These are phyloP conservation scores for Hylaea fasciaria DNA, from an alignment of 2,888 invertebrate genomes.

Conservation along the genomic window DNA sequence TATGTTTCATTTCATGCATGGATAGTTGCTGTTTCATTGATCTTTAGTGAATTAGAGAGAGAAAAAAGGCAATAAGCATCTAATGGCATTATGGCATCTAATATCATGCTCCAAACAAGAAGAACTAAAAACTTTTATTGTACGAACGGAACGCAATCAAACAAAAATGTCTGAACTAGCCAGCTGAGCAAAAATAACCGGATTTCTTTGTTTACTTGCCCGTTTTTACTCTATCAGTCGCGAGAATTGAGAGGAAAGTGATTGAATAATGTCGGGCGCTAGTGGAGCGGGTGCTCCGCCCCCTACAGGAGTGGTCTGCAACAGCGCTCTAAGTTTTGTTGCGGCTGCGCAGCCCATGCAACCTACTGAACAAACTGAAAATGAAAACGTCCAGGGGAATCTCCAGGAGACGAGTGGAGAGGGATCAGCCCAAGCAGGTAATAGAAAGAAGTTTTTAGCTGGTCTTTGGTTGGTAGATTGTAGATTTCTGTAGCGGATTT, in stretches of 20 bases:
- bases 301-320: conserved; percentile 64
- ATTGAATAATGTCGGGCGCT: conserved; percentile 53
- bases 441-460: not conserved
- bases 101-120: too few relatives aligned
- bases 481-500: too few relatives aligned
- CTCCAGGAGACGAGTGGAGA: conserved; percentile 35
- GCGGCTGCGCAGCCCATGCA: conserved; percentile 64
- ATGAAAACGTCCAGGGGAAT: conserved; percentile 34
- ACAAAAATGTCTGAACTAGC: conserved; percentile 11
- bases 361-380: conserved; percentile 36
- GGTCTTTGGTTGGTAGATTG: too few relatives aligned
- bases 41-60: too few relatives aligned
- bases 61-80: too few relatives aligned
- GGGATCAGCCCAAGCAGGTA: conserved; percentile 55
- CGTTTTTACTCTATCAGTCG: not conserved
- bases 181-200: conserved; percentile 21
- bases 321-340: conserved; percentile 72
- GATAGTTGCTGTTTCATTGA: not conserved
- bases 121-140: too few relatives aligned
- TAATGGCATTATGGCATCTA: too few relatives aligned
- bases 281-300: conserved; percentile 53
- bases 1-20: not conserved
- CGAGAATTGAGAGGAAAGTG: conserved; percentile 12
- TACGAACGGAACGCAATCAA: conserved; percentile 1
- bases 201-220: conserved; percentile 5